Evolutionary conservation across 2,888 invertebrate species (phyloP), one percentile per base, ranked within the genome.

Genomic region (Andrena flavipes): DNA sequence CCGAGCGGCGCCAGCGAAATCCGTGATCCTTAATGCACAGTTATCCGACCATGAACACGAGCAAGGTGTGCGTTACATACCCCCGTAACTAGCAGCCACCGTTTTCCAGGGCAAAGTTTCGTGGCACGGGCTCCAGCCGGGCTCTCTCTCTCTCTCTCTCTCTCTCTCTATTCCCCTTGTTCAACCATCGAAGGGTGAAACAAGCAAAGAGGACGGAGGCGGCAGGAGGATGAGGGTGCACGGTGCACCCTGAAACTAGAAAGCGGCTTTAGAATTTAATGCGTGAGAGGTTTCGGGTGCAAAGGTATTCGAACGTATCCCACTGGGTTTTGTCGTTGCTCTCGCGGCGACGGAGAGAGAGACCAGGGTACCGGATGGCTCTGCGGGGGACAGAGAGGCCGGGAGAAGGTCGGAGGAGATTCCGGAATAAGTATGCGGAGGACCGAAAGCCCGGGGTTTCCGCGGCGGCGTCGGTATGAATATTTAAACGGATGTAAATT

Each of bases 401-500:
- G 1, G 23, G 76, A 68, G 59, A 35, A 76, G 56, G 49, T 33
- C 54, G 71, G n/a, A 56, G 67, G 59, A 75, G 76, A 82, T 76
- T 80, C 70, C 64, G 75, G 85, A 84, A 84, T 88, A 88, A 87
- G 89, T 89, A 89, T 84, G 89, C 87, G 88, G 78, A 84, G 84
- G 81, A 86, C 90, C 90, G 67, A 90, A 83, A 88, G 85, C 87
- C 84, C 75, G 10, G 76, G 88, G 82, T 88, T 88, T 87, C 84
- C 84, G 79, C 80, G 88, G 76, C 84, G 65, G 68, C 30, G 67
- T 48, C 77, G 78, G 87, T 89, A 88, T 91, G 91, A 91, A 91
- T 91, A 91, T 91, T 91, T 91, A 90, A 91, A 85, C 81, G 87
- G 86, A 91, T 90, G 91, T 91, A 91, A 91, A 91, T 91, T 91